Evolutionary conservation across 2,888 invertebrate genomes (phyloP).

Genomic region (Rhagonycha lutea): DNA sequence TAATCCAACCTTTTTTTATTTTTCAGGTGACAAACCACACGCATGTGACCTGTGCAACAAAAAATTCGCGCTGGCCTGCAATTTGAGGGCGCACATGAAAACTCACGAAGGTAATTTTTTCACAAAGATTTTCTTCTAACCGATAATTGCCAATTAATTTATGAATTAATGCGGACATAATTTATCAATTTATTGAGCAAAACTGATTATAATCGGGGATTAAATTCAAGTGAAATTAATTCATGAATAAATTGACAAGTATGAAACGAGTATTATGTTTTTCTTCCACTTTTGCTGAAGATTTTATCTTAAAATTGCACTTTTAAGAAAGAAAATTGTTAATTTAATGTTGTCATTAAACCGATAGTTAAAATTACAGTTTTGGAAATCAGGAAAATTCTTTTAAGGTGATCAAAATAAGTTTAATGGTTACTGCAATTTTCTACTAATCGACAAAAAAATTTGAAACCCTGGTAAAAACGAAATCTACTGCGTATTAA

Average conservation of each 20-base stretch:
- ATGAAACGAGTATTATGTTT: background rate
- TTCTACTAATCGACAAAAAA: too few species aligned
- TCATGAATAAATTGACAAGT: background rate
- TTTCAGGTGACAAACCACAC: slow-evolving; percentile 74
- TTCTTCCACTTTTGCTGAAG: background rate
- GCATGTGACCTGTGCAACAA: slow-evolving; percentile 72
- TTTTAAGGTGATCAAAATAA: background rate
- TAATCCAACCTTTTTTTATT: slow-evolving; percentile 28
- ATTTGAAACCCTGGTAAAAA: too few species aligned
- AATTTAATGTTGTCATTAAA: background rate
- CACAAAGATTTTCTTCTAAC: background rate
- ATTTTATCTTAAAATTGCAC: background rate
- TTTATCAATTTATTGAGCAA: background rate
- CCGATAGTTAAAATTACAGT: background rate
- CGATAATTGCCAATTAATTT: slow-evolving; percentile 1
- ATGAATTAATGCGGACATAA: background rate
- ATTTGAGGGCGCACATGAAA: slow-evolving; percentile 73
- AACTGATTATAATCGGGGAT: background rate
- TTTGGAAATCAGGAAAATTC: background rate
- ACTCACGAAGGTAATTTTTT: slow-evolving; percentile 67
- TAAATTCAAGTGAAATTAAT: background rate
- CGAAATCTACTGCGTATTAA: too few species aligned
- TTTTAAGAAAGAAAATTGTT: background rate
- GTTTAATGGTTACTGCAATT: too few species aligned
- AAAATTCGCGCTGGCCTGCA: slow-evolving; percentile 74